Conservation (phyloP, 2,797 vertebrate genomes). For the Notolabrus celidotus region DNA sequence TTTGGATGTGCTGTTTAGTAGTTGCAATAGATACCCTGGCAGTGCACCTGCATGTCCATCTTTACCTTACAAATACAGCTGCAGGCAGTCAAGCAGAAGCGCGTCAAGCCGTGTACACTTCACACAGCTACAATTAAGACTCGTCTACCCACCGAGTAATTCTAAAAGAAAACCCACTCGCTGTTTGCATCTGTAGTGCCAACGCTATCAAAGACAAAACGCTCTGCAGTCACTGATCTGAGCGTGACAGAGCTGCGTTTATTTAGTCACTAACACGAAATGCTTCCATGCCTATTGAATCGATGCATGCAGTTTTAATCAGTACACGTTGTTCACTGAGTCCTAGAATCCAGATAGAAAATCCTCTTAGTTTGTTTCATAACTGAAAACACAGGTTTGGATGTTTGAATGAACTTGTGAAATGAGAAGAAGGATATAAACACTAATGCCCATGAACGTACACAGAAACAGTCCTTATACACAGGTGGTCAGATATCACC, state of each 20-base stretch:
- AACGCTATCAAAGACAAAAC: conserved; percentile 11
- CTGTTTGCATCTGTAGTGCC: conserved; percentile 23
- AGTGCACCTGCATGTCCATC: conserved; percentile 42
- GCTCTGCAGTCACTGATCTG: conserved; percentile 5
- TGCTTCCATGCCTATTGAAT: background rate
- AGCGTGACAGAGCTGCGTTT: conserved; percentile 12
- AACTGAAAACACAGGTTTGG: too few species aligned
- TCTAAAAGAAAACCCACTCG: conserved; percentile 20
- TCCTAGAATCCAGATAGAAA: conserved; percentile 4
- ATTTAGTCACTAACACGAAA: conserved; percentile 18
- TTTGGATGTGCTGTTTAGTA: conserved; percentile 6
- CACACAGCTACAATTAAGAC: conserved; percentile 50
- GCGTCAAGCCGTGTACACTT: background rate
- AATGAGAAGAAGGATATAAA: too few species aligned
- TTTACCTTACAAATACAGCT: conserved; percentile 50
- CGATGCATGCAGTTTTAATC: background rate
- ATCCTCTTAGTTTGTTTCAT: too few species aligned
- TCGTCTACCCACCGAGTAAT: conserved; percentile 35
- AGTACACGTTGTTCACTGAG: background rate
- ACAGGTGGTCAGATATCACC: too few species aligned
- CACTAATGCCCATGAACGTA: too few species aligned
- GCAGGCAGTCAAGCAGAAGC: conserved; percentile 23
- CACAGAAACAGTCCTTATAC: too few species aligned
- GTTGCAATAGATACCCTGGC: conserved; percentile 17
- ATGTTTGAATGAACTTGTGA: too few species aligned